Conservation (phyloP, 2,113 vertebrate genomes). For the Eonycteris spelaea region DNA sequence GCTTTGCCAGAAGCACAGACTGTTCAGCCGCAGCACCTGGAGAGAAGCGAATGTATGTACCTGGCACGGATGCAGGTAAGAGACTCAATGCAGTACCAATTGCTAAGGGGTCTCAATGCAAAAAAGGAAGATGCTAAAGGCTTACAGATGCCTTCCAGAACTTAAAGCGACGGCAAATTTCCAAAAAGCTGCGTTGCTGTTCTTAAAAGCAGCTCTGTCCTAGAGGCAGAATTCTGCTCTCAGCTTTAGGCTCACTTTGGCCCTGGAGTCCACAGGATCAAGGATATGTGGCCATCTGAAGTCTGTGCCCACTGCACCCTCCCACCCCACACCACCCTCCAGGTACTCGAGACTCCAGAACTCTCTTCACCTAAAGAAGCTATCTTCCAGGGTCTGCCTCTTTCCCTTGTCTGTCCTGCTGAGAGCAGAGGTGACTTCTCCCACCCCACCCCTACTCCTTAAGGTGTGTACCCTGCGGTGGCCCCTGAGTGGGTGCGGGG, state of each 20-base stretch:
- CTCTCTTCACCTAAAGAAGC: background rate
- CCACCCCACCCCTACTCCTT: background rate
- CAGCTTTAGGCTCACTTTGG: background rate
- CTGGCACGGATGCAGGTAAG: background rate
- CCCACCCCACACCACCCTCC: too few relatives aligned
- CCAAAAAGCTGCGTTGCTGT: background rate
- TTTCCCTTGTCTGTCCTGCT: background rate
- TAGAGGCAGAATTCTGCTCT: background rate
- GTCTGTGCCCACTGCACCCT: background rate
- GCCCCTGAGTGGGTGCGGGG: background rate
- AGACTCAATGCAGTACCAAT: background rate
- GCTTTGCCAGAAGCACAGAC: background rate
- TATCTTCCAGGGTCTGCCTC: background rate
- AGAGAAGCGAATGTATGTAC: background rate
- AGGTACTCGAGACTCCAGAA: background rate
- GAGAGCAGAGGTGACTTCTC: background rate
- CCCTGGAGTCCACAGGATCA: background rate
- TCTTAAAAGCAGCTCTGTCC: background rate
- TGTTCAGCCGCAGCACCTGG: background rate
- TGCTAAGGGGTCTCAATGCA: background rate
- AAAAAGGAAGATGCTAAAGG: background rate
- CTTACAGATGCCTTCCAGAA: background rate
- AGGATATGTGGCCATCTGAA: background rate
- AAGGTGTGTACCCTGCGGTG: background rate
- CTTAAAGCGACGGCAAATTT: background rate